Conservation (phyloP, 2,797 vertebrate genomes). For the Notolepis coatsorum region DNA sequence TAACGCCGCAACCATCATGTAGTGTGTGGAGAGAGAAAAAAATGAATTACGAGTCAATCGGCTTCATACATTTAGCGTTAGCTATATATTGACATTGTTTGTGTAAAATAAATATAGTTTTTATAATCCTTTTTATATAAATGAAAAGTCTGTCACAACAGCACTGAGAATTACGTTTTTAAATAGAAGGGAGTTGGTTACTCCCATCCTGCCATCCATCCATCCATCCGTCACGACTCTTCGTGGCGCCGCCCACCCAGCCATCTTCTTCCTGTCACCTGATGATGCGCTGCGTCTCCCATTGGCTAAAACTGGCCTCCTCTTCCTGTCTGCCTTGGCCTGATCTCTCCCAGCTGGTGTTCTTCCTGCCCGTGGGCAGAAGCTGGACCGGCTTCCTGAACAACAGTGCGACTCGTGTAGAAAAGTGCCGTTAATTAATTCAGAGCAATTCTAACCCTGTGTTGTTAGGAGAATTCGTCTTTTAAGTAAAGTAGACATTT, state of each 20-base stretch:
- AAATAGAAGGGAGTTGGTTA: constrained; percentile 62
- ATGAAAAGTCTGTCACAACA: constrained; percentile 87
- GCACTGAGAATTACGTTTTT: constrained; percentile 83
- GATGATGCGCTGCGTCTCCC: constrained; percentile 77
- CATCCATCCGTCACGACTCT: constrained; percentile 48
- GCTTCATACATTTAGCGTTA: constrained; percentile 84
- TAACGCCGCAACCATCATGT: constrained; percentile 85
- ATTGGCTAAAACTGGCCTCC: not conserved
- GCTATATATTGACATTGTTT: constrained; percentile 83
- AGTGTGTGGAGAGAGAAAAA: constrained; percentile 85
- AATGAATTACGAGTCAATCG: constrained; percentile 49
- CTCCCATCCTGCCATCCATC: constrained; percentile 69
- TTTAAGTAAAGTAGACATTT: too few relatives aligned
- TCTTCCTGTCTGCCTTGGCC: not conserved
- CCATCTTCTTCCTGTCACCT: constrained; percentile 80
- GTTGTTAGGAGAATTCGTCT: too few relatives aligned
- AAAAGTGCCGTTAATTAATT: too few relatives aligned
- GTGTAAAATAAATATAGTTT: constrained; percentile 96
- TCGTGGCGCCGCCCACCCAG: constrained; percentile 73
- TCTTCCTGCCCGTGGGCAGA: not conserved
- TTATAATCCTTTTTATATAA: constrained; percentile 98
- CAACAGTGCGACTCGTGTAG: too few relatives aligned
- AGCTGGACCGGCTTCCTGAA: not conserved
- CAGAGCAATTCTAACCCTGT: too few relatives aligned
- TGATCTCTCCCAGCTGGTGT: too few relatives aligned